Conservation (phyloP, 2,888 invertebrate genomes). For the Chymomyza amoena region DNA sequence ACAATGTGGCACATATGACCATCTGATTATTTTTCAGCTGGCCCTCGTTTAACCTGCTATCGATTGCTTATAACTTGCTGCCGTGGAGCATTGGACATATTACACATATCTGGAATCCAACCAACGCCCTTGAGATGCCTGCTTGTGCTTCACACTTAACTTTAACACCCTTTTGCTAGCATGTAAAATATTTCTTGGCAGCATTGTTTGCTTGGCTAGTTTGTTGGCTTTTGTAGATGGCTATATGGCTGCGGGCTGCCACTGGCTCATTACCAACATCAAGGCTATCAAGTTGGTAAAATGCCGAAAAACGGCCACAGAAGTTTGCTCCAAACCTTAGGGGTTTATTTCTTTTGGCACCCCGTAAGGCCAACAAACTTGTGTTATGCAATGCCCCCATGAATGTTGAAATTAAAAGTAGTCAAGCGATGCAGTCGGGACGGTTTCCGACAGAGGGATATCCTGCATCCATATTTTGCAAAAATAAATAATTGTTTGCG, state of each 20-base stretch:
- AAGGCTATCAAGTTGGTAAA: neutral
- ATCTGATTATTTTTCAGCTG: too few relatives aligned
- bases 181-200: neutral
- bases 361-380: neutral
- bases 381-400: neutral
- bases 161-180: slow-evolving; percentile 46
- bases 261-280: neutral
- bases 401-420: neutral
- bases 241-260: slow-evolving; percentile 44
- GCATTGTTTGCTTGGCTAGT: slow-evolving; percentile 32
- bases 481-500: too few relatives aligned
- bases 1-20: too few relatives aligned
- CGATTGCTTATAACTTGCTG: slow-evolving; percentile 65
- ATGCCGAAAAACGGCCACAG: neutral
- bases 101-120: neutral
- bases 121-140: neutral
- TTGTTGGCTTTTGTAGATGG: slow-evolving; percentile 24
- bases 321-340: neutral
- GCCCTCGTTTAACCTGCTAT: slow-evolving; percentile 32
- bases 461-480: too few relatives aligned
- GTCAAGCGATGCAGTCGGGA: too few relatives aligned
- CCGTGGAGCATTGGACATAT: slow-evolving; percentile 26
- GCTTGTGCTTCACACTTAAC: slow-evolving; percentile 51
- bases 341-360: neutral
- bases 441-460: too few relatives aligned